Evolutionary conservation across 2,797 vertebrate species (phyloP), one percentile per base, ranked within the genome.

Genomic region (Limnodromus scolopaceus): DNA sequence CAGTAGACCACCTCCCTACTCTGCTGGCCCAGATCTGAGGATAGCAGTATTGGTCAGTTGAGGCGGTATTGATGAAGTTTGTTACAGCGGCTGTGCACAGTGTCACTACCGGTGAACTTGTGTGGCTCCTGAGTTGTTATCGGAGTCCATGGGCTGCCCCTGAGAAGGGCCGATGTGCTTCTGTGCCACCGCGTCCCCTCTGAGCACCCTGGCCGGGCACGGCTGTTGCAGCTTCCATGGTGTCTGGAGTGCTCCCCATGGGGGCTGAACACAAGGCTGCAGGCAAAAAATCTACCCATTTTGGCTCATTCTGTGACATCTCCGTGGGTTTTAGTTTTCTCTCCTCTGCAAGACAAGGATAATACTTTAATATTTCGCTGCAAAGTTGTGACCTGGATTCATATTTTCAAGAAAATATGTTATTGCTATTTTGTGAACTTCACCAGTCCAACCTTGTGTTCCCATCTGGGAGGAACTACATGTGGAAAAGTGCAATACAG

Each of bases 171-270:
- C 16, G 13, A n/a, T 8, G 34, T 13, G 38, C 58, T 45, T 9
- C 71, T 27, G 38, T 39, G 89, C 36, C 48, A 11, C 25, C 2
- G 10, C 2, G 0, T 9, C 27, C 32, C 39, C 11, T 10, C 54
- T 4, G 22, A 51, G 80, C 30, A 5, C 32, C 45, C 20, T 27
- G 1, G 3, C 55, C 13, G 27, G 3, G 46, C 23, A 1, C 0
- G 1, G 57, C 57, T 22, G 41, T 0, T 6, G 55, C 5, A 10
- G 41, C 55, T 53, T 15, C 34, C 48, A 3, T 4, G 27, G 30
- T 2, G 6, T 23, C 38, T 23, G 64, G n/a, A 10, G 3, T 0
- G 0, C 6, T 2, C 87, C 12, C 39, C 13, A 7, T 10, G 24
- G 28, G 16, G 27, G 16, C 25, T 65, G 69, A 82, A 28, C 17